Conservation (phyloP, 1,140 invertebrate genomes). For the Bacillus rossius region DNA sequence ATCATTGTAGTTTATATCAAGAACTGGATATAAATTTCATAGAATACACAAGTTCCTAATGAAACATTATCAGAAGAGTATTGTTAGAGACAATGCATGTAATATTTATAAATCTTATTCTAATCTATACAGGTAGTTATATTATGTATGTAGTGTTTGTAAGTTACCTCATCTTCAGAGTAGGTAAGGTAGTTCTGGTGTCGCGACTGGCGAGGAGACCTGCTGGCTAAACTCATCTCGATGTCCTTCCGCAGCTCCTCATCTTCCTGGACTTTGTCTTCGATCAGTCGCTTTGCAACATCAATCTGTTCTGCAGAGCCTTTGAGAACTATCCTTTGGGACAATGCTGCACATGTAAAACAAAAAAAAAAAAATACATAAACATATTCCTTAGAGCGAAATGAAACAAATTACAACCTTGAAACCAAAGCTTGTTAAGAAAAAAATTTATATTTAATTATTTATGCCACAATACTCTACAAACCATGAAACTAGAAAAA, state of each 20-base stretch:
- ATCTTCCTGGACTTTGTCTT: slow-evolving; percentile 54
- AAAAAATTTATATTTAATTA: too few relatives aligned
- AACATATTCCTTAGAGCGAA: neutral
- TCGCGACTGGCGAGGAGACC: slow-evolving; percentile 41
- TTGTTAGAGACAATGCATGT: too few relatives aligned
- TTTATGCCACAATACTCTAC: too few relatives aligned
- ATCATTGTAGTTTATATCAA: too few relatives aligned
- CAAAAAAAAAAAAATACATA: neutral
- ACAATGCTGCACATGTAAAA: slow-evolving; percentile 9
- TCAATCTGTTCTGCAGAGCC: slow-evolving; percentile 54
- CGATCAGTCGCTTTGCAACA: slow-evolving; percentile 50
- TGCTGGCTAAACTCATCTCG: slow-evolving; percentile 43
- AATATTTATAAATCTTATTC: too few relatives aligned
- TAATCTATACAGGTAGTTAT: too few relatives aligned
- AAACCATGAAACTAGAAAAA: neutral
- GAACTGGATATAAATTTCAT: too few relatives aligned
- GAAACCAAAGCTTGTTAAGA: too few relatives aligned
- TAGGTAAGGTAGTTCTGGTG: slow-evolving; percentile 12
- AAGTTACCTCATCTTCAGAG: neutral
- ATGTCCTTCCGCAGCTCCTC: slow-evolving; percentile 42
- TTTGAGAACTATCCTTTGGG: slow-evolving; percentile 43
- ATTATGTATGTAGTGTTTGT: too few relatives aligned
- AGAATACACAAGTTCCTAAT: too few relatives aligned
- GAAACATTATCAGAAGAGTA: too few relatives aligned
- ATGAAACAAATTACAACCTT: too few relatives aligned